Conservation (phyloP, 2,113 vertebrate species). For the Raja brachyura region DNA sequence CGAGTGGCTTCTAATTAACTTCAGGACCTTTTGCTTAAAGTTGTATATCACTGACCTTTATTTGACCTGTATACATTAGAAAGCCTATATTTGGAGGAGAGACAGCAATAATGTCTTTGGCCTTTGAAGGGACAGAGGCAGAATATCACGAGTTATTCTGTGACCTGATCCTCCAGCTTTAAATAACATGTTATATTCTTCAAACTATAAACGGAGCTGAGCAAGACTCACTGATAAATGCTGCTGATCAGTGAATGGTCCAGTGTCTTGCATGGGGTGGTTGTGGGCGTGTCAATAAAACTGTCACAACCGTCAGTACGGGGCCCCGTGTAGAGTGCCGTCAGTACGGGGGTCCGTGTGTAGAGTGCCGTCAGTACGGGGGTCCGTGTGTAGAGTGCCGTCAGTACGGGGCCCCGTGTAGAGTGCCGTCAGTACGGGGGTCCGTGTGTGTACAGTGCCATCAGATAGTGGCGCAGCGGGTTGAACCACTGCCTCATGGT, state of each 20-base stretch:
- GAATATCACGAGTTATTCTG: neutral
- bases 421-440: too few relatives aligned
- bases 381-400: too few relatives aligned
- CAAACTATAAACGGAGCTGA: neutral
- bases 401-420: too few relatives aligned
- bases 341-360: too few relatives aligned
- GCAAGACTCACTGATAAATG: neutral
- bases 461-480: too few relatives aligned
- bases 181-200: neutral
- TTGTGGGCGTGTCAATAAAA: neutral
- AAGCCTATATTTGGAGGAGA: neutral
- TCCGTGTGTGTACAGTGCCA: too few relatives aligned
- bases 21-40: neutral
- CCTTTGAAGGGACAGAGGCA: neutral
- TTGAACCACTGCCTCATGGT: too few relatives aligned
- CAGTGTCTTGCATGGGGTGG: neutral
- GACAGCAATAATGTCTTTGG: neutral
- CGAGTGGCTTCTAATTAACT: neutral
- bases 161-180: neutral
- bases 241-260: neutral
- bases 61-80: neutral
- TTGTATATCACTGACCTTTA: neutral
- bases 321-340: neutral
- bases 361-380: too few relatives aligned
- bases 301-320: neutral